Percentiles rank a stretch among this genome's conserved stretches.
Conservation (phyloP, 2,888 invertebrate genomes). For the Dorcus parallelipipedus region DNA sequence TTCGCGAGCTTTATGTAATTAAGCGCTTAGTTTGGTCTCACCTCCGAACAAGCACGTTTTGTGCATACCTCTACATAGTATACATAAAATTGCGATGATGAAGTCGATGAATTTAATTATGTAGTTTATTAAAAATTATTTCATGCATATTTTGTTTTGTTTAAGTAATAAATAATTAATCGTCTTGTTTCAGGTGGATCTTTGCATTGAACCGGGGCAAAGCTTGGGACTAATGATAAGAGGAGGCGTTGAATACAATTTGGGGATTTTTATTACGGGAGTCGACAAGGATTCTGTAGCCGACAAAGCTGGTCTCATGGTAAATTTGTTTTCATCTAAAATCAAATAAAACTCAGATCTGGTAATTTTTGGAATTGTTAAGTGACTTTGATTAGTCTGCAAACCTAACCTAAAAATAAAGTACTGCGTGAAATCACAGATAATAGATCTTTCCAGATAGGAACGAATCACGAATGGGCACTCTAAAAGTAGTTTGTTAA, state of each 20-base stretch:
- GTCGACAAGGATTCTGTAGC: conserved; percentile 93
- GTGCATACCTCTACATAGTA: too few relatives aligned
- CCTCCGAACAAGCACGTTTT: too few relatives aligned
- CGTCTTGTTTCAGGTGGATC: conserved; percentile 64
- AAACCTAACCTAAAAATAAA: too few relatives aligned
- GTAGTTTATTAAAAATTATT: not conserved
- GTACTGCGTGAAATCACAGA: too few relatives aligned
- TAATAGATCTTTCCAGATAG: too few relatives aligned
- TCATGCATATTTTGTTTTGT: not conserved
- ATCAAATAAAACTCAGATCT: not conserved
- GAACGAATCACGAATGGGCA: too few relatives aligned
- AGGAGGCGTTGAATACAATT: conserved; percentile 91
- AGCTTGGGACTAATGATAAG: conserved; percentile 92
- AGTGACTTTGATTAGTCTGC: too few relatives aligned
- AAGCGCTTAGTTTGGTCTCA: too few relatives aligned
- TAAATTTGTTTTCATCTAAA: conserved; percentile 43
- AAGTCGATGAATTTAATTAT: not conserved
- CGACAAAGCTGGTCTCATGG: conserved; percentile 85
- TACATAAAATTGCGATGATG: too few relatives aligned
- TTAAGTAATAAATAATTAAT: not conserved
- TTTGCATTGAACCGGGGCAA: conserved; percentile 86
- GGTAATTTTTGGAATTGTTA: too few relatives aligned
- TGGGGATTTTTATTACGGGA: conserved; percentile 94
- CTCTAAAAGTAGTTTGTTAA: too few relatives aligned
- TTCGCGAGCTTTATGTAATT: too few relatives aligned